Evolutionary conservation across 2,888 invertebrate species (phyloP).

Genomic region (Netelia fuscicornis): DNA sequence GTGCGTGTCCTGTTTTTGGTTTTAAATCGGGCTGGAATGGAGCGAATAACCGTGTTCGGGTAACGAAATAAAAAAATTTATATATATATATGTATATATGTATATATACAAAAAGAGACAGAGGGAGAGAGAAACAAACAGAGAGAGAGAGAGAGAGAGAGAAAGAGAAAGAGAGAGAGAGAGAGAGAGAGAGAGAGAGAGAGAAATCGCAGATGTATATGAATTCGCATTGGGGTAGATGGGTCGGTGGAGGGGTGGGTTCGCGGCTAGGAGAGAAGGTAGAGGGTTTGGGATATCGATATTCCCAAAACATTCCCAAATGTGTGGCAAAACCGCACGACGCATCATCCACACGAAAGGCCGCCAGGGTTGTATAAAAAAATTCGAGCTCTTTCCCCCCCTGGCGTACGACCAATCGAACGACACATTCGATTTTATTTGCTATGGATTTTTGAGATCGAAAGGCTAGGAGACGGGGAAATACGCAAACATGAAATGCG

Average conservation of each 20-base stretch:
- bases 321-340: slow-evolving; percentile 34
- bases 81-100: too few species aligned
- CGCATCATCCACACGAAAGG: slow-evolving; percentile 21
- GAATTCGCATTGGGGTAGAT: slow-evolving; percentile 35
- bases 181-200: slow-evolving; percentile 10
- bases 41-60: slow-evolving; percentile 12
- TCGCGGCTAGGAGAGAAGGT: not conserved
- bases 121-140: too few species aligned
- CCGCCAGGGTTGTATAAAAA: slow-evolving; percentile 43
- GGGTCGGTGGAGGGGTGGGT: too few species aligned
- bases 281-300: slow-evolving; percentile 49
- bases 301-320: slow-evolving; percentile 49
- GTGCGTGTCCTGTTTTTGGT: slow-evolving; percentile 16
- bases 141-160: not conserved
- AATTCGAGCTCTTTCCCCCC: slow-evolving; percentile 38
- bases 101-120: too few species aligned
- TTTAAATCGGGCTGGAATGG: slow-evolving; percentile 31
- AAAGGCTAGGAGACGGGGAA: slow-evolving; percentile 28
- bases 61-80: not conserved
- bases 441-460: slow-evolving; percentile 28
- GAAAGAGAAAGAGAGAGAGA: slow-evolving; percentile 22
- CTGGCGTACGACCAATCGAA: slow-evolving; percentile 48
- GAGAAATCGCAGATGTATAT: slow-evolving; percentile 47
- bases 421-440: slow-evolving; percentile 48
- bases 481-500: slow-evolving; percentile 2